These are phyloP conservation scores for Acanthosoma haemorrhoidale DNA, from an alignment of 2,888 invertebrate genomes.

Conservation along the genomic window DNA sequence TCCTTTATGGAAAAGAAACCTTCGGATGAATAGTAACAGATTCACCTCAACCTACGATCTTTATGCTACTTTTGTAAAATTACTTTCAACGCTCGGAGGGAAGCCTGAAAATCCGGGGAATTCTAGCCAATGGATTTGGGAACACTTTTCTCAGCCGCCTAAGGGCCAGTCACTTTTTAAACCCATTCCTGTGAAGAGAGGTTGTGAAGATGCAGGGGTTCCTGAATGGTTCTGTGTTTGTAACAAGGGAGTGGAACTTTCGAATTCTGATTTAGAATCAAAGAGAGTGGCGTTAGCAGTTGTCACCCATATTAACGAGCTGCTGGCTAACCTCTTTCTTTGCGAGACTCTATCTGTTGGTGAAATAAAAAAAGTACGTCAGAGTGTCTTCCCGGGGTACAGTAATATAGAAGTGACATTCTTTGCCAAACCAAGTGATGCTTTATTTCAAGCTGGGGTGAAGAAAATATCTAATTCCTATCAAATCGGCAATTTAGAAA, in stretches of 20 bases:
- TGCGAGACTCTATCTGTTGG: background rate
- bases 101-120: constrained; percentile 31
- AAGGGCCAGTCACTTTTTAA: constrained; percentile 38
- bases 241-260: constrained; percentile 30
- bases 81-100: constrained; percentile 36
- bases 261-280: constrained; percentile 26
- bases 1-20: constrained; percentile 35
- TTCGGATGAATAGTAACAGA: constrained; percentile 38
- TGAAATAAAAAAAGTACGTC: background rate
- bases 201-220: constrained; percentile 39
- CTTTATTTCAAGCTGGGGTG: constrained; percentile 32
- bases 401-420: background rate
- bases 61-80: constrained; percentile 40
- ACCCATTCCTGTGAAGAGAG: constrained; percentile 34
- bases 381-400: background rate
- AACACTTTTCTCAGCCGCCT: background rate
- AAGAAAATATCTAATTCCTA: constrained; percentile 12
- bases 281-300: background rate
- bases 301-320: background rate
- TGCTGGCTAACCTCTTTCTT: background rate
- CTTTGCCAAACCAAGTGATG: background rate
- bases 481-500: constrained; percentile 35
- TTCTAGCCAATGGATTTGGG: background rate
- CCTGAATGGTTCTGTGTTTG: constrained; percentile 38
- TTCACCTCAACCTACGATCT: constrained; percentile 40